Evolutionary conservation across 2,888 invertebrate genomes (phyloP).

Genomic region (Thumatha senex): DNA sequence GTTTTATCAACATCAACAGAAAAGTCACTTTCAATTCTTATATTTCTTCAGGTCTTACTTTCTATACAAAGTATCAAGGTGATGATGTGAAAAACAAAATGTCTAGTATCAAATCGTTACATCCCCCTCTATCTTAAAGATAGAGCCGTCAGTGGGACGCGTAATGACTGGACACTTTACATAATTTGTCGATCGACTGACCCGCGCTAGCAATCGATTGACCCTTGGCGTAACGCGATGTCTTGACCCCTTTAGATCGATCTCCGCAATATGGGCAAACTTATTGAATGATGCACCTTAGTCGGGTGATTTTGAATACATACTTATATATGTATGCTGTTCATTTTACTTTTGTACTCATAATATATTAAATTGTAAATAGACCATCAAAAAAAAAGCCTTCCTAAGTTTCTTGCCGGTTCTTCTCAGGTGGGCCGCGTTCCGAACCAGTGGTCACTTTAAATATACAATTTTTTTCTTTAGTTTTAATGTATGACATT

Average conservation of each 20-base stretch:
- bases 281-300: conserved; percentile 19
- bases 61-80: no score
- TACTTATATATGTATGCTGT: no score
- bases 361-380: not conserved
- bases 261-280: conserved; percentile 21
- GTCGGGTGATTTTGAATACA: conserved; percentile 12
- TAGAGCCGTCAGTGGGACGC: conserved; percentile 62
- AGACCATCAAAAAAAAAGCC: no score
- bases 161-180: conserved; percentile 79
- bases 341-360: no score
- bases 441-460: no score
- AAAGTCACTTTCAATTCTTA: no score
- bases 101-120: conserved; percentile 51
- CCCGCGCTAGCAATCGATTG: conserved; percentile 41
- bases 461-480: no score
- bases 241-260: conserved; percentile 30
- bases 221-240: conserved; percentile 24
- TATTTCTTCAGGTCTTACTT: no score
- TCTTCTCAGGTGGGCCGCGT: no score
- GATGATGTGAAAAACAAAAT: not conserved
- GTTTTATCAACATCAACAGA: no score
- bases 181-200: conserved; percentile 75
- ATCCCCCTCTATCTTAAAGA: conserved; percentile 35
- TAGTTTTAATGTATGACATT: no score
- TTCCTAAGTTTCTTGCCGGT: no score